These are phyloP conservation scores for Mechanitis messenoides DNA, from an alignment of 2,888 invertebrate genomes.

Conservation along the genomic window DNA sequence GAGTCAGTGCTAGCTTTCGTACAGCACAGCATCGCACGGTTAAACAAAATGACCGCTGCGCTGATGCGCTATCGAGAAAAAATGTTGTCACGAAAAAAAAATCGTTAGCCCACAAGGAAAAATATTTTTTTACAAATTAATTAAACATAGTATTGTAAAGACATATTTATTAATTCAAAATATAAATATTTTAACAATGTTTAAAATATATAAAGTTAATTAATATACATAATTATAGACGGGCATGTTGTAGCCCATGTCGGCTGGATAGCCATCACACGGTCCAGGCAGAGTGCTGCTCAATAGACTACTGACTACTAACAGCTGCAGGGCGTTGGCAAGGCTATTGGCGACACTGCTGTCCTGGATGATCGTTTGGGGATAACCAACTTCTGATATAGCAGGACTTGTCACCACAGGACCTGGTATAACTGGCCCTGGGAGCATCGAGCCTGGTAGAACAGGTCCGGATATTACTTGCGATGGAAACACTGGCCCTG, in stretches of 20 bases:
- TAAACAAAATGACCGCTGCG: too few relatives aligned
- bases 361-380: constrained; percentile 51
- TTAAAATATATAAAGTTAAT: constrained; percentile 9
- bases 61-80: too few relatives aligned
- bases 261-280: constrained; percentile 24
- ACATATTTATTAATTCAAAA: too few relatives aligned
- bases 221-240: constrained; percentile 27
- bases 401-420: constrained; percentile 21
- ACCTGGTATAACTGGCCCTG: constrained; percentile 21
- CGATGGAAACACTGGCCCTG: constrained; percentile 16
- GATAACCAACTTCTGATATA: constrained; percentile 26
- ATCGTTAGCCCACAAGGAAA: too few relatives aligned
- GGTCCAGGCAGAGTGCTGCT: constrained; percentile 49
- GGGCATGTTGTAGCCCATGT: constrained; percentile 19
- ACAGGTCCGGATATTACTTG: neutral
- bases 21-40: too few relatives aligned
- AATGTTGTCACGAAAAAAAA: too few relatives aligned
- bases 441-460: constrained; percentile 27
- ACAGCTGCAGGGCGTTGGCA: constrained; percentile 57
- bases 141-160: too few relatives aligned
- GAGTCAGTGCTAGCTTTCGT: too few relatives aligned
- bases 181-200: neutral
- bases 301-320: constrained; percentile 58
- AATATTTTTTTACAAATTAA: too few relatives aligned
- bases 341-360: constrained; percentile 58